phyloP scores from a whole-genome alignment of 2,888 invertebrate species.

The Tridacna crocea region DNA sequence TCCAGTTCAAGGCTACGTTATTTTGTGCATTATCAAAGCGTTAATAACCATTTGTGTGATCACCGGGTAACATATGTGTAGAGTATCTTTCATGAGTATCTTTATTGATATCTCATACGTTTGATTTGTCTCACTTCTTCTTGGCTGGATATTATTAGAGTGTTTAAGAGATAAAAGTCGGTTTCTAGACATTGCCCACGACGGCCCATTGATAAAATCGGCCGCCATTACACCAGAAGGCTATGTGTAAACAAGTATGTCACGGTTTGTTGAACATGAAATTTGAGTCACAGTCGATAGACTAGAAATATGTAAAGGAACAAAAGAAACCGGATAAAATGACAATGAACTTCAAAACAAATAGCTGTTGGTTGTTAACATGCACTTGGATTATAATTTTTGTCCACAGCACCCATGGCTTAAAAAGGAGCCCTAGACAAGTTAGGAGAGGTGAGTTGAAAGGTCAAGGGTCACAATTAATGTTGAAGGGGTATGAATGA shows the following conservation, averaged over 20 bases:
- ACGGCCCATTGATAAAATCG: constrained; percentile 52
- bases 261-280: constrained; percentile 19
- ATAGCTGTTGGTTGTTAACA: background rate
- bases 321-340: constrained; percentile 1
- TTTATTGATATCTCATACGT: no score
- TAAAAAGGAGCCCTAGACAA: background rate
- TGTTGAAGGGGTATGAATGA: no score
- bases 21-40: background rate
- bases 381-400: constrained; percentile 3
- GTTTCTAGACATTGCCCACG: background rate
- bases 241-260: constrained; percentile 41
- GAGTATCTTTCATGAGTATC: no score
- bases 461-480: constrained; percentile 17
- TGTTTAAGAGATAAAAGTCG: no score
- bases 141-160: no score
- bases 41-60: no score
- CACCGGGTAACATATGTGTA: no score
- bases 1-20: constrained; percentile 47
- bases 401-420: background rate
- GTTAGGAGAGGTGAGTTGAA: constrained; percentile 23
- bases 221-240: constrained; percentile 46
- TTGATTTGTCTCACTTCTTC: no score
- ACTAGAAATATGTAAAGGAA: constrained; percentile 20
- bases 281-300: constrained; percentile 19
- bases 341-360: constrained; percentile 9